A percentile compares a stretch with the other conserved stretches of the same genome.
Conservation (phyloP, 1,140 invertebrate genomes). For the Pseudomyrmex pallidus region DNA sequence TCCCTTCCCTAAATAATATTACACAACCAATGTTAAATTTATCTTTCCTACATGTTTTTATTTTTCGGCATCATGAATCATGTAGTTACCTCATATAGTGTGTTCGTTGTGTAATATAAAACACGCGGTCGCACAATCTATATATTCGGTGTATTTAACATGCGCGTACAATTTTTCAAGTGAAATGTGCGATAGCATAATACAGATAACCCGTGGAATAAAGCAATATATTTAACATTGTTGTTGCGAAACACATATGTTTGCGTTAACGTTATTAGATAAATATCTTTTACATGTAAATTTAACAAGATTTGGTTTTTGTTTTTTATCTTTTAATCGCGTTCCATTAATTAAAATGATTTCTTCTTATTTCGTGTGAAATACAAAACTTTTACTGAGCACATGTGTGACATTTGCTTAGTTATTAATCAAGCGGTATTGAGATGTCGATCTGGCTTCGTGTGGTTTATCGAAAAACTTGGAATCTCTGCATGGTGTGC, state of each 20-base stretch:
- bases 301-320: too few relatives aligned
- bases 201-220: neutral
- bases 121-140: neutral
- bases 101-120: neutral
- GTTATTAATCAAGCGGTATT: too few relatives aligned
- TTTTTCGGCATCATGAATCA: neutral
- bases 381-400: too few relatives aligned
- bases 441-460: too few relatives aligned
- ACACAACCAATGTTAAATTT: conserved; percentile 28
- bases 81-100: neutral
- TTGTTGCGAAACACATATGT: neutral
- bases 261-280: too few relatives aligned
- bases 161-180: neutral
- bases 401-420: too few relatives aligned
- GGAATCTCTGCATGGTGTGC: too few relatives aligned
- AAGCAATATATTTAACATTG: neutral
- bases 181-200: neutral
- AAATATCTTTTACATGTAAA: neutral
- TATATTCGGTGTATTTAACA: neutral
- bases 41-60: neutral
- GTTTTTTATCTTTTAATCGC: too few relatives aligned
- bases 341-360: too few relatives aligned
- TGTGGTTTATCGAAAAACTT: too few relatives aligned
- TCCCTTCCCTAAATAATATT: conserved; percentile 1
- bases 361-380: too few relatives aligned